These are phyloP conservation scores for Coleophora flavipennella DNA, from an alignment of 2,888 invertebrate species.

Conservation along the genomic window DNA sequence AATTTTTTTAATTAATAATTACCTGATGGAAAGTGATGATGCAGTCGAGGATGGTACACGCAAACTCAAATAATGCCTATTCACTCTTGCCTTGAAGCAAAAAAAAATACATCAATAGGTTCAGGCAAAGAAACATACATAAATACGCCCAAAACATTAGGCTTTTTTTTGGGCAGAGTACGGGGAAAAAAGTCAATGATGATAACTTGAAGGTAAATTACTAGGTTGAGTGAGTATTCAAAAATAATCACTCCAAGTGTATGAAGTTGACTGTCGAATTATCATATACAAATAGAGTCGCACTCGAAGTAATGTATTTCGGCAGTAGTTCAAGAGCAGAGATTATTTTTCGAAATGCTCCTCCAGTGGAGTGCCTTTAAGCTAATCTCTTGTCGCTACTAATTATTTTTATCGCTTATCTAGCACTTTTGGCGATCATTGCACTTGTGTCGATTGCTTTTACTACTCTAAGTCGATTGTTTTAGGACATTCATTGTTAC, in stretches of 20 bases:
- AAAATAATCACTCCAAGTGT: slow-evolving; percentile 11
- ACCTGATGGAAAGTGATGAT: too few relatives aligned
- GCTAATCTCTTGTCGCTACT: slow-evolving; percentile 68
- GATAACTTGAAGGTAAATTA: too few relatives aligned
- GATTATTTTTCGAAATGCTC: slow-evolving; percentile 70
- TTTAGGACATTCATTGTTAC: not conserved
- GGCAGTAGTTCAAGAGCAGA: slow-evolving; percentile 61
- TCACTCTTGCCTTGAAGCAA: too few relatives aligned
- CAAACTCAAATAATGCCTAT: too few relatives aligned
- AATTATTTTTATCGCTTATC: slow-evolving; percentile 73
- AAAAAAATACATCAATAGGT: too few relatives aligned
- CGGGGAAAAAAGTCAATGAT: too few relatives aligned
- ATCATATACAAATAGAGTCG: slow-evolving; percentile 56
- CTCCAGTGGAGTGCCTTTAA: slow-evolving; percentile 63
- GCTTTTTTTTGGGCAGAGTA: too few relatives aligned
- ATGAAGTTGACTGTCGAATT: slow-evolving; percentile 29
- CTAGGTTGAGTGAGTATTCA: slow-evolving; percentile 16
- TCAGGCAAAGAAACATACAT: too few relatives aligned
- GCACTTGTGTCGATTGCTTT: slow-evolving; percentile 39
- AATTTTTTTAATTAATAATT: too few relatives aligned
- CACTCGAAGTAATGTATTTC: slow-evolving; percentile 63
- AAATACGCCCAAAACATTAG: too few relatives aligned
- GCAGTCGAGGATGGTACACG: too few relatives aligned
- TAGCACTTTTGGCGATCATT: slow-evolving; percentile 58
- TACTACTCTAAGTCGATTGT: slow-evolving; percentile 23